A percentile compares a stretch with the other conserved stretches of the same genome.
phyloP scores from a whole-genome alignment of 2,113 vertebrate genomes.

The Paratilapia polleni region DNA sequence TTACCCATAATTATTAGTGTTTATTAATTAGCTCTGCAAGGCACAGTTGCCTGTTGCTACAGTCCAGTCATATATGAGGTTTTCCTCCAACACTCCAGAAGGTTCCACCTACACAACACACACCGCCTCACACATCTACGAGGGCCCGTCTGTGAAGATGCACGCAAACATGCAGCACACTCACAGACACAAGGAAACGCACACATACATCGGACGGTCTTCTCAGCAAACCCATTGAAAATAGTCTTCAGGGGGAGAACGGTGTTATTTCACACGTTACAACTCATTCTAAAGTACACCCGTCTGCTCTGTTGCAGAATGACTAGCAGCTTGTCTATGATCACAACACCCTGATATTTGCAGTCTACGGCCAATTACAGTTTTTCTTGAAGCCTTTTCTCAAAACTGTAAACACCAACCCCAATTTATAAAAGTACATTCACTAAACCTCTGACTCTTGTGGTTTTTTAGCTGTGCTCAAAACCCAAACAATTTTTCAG shows the following conservation, averaged over 20 bases:
- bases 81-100: conserved; percentile 77
- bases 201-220: conserved; percentile 18
- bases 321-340: neutral
- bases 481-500: neutral
- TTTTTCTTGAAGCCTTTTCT: neutral
- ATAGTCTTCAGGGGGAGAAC: conserved; percentile 48
- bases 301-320: conserved; percentile 14
- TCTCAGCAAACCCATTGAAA: conserved; percentile 57
- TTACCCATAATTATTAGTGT: neutral
- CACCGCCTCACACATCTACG: conserved; percentile 59
- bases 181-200: neutral
- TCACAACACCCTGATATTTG: neutral
- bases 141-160: conserved; percentile 48
- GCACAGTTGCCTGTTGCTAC: conserved; percentile 29
- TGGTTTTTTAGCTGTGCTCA: neutral
- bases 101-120: conserved; percentile 77
- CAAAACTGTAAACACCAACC: neutral
- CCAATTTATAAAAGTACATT: neutral
- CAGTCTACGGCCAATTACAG: neutral
- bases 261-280: conserved; percentile 70
- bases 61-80: conserved; percentile 53
- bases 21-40: conserved; percentile 37
- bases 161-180: conserved; percentile 10
- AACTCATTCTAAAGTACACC: conserved; percentile 43
- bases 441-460: neutral